These are phyloP conservation scores for Nothocercus julius DNA, from an alignment of 2,113 vertebrate species.

Conservation along the genomic window DNA sequence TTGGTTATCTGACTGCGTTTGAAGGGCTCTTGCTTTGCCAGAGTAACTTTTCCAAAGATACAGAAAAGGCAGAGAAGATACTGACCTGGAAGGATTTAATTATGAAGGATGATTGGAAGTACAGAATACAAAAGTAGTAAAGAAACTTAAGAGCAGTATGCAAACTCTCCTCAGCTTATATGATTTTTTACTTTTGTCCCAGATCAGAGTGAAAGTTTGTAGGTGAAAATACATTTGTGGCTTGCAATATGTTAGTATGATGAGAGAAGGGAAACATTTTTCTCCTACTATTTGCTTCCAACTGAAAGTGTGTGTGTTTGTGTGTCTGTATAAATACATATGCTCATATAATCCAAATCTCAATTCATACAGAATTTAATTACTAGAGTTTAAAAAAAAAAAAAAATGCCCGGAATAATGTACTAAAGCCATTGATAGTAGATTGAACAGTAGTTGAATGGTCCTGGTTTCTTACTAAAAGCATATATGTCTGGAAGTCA, in stretches of 20 bases:
- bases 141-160: not conserved
- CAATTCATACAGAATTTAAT: not conserved
- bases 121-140: not conserved
- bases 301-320: not conserved
- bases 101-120: not conserved
- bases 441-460: not conserved
- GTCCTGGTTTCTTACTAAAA: not conserved
- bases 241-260: not conserved
- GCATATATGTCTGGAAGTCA: not conserved
- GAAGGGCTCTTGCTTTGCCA: not conserved
- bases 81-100: not conserved
- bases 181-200: not conserved
- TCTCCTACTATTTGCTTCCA: not conserved
- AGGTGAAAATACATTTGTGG: not conserved
- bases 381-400: not conserved
- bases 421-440: not conserved
- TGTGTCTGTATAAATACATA: too few relatives aligned
- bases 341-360: not conserved
- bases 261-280: not conserved
- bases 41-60: not conserved
- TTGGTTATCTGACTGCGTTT: not conserved
- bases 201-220: not conserved
- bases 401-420: not conserved
- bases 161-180: not conserved
- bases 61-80: not conserved